Evolutionary conservation across 2,888 invertebrate species (phyloP).

Genomic region (Campopleginae sp.): DNA sequence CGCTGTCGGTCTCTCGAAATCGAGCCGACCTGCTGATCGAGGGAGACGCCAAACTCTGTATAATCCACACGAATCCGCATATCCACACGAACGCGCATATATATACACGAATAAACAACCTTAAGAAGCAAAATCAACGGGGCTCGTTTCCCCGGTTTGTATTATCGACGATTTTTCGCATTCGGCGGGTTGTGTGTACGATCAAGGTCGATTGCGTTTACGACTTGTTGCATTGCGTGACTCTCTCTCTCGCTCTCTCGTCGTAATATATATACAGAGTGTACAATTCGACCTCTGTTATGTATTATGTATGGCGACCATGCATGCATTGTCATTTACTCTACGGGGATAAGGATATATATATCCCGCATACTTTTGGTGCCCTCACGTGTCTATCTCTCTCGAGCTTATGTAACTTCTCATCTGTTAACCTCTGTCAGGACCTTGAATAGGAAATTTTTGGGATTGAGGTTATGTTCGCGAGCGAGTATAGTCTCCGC

Average conservation of each 20-base stretch:
- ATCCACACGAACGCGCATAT: not conserved
- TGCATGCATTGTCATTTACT: slow-evolving; percentile 28
- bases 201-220: slow-evolving; percentile 71
- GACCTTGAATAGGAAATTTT: slow-evolving; percentile 33
- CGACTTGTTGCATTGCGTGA: slow-evolving; percentile 66
- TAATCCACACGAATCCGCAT: slow-evolving; percentile 39
- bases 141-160: slow-evolving; percentile 59
- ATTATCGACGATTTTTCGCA: slow-evolving; percentile 68
- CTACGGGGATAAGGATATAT: slow-evolving; percentile 7
- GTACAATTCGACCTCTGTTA: slow-evolving; percentile 28
- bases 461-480: slow-evolving; percentile 20
- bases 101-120: slow-evolving; percentile 2
- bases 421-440: not conserved
- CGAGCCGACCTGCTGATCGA: slow-evolving; percentile 66
- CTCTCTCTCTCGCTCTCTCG: slow-evolving; percentile 41
- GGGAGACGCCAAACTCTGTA: slow-evolving; percentile 45
- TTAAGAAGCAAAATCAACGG: slow-evolving; percentile 40
- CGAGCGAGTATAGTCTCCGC: not conserved
- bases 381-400: not conserved
- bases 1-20: slow-evolving; percentile 62
- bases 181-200: slow-evolving; percentile 69
- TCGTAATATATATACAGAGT: slow-evolving; percentile 38
- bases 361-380: slow-evolving; percentile 30
- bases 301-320: slow-evolving; percentile 32
- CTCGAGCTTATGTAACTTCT: slow-evolving; percentile 4